These are phyloP conservation scores for Gulo gulo DNA, from an alignment of 2,113 vertebrate species.

Conservation along the genomic window DNA sequence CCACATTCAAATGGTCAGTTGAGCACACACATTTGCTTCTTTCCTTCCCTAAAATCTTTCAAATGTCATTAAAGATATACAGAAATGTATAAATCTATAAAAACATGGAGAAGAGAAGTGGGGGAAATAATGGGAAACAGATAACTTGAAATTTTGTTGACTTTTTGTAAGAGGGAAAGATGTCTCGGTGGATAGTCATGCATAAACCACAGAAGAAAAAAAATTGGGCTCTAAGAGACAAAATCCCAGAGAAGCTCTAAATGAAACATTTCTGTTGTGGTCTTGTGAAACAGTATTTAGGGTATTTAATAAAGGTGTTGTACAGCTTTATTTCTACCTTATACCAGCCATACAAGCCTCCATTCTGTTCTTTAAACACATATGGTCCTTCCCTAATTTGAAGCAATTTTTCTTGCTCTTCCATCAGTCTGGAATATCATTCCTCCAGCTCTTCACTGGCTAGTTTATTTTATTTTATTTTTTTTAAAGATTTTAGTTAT, in stretches of 20 bases:
- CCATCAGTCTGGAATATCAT: neutral
- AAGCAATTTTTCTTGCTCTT: neutral
- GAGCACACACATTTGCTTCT: neutral
- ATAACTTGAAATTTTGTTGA: neutral
- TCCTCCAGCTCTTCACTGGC: neutral
- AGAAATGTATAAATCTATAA: neutral
- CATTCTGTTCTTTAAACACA: neutral
- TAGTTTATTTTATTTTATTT: too few species aligned
- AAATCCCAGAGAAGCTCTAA: neutral
- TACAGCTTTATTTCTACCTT: neutral
- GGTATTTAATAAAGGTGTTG: neutral
- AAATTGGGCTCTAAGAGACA: neutral
- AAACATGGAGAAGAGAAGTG: neutral
- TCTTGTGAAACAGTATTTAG: neutral
- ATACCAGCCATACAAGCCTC: neutral
- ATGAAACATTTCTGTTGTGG: neutral
- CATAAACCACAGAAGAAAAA: neutral
- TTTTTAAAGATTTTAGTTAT: too few species aligned
- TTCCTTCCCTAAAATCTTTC: neutral
- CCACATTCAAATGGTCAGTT: neutral
- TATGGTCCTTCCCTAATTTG: neutral
- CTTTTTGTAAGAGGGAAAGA: neutral
- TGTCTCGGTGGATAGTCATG: neutral
- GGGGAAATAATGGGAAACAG: too few species aligned
- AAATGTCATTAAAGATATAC: neutral